These are phyloP conservation scores for Cheilosia vulpina DNA, from an alignment of 2,888 invertebrate genomes.

Conservation along the genomic window DNA sequence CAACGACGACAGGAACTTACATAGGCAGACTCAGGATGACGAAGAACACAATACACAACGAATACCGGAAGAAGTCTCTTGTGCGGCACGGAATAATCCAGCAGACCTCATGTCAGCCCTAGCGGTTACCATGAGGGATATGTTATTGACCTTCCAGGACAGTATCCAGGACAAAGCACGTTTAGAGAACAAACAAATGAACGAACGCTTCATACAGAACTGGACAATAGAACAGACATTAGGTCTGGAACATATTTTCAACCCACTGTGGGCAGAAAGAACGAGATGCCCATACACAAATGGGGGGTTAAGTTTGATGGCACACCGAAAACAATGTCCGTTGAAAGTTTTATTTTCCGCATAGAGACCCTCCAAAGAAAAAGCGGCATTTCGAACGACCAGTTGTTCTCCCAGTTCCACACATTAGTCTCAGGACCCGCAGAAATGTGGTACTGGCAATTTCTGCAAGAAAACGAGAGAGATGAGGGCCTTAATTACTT, in stretches of 20 bases:
- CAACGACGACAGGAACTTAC: too few species aligned
- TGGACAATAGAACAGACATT: too few species aligned
- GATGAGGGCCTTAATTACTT: background rate
- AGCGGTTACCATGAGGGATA: too few species aligned
- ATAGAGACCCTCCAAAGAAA: constrained; percentile 8
- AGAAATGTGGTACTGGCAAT: constrained; percentile 22
- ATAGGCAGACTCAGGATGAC: too few species aligned
- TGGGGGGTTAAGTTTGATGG: constrained; percentile 31
- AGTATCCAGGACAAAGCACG: too few species aligned
- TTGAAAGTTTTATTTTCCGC: constrained; percentile 7
- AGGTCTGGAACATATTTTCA: too few species aligned
- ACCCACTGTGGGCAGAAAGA: background rate
- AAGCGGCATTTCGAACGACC: background rate
- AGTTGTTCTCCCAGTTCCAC: background rate
- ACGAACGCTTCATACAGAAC: too few species aligned
- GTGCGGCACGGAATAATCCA: too few species aligned
- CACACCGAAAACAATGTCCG: background rate
- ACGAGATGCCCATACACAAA: background rate
- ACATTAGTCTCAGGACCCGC: background rate
- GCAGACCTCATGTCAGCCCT: too few species aligned
- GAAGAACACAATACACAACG: background rate
- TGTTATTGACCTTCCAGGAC: too few species aligned
- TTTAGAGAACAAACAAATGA: too few species aligned
- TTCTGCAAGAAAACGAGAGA: background rate
- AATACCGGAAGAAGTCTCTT: too few species aligned